Conservation (phyloP, 2,888 invertebrate species). For the Tupiocoris notatus region DNA sequence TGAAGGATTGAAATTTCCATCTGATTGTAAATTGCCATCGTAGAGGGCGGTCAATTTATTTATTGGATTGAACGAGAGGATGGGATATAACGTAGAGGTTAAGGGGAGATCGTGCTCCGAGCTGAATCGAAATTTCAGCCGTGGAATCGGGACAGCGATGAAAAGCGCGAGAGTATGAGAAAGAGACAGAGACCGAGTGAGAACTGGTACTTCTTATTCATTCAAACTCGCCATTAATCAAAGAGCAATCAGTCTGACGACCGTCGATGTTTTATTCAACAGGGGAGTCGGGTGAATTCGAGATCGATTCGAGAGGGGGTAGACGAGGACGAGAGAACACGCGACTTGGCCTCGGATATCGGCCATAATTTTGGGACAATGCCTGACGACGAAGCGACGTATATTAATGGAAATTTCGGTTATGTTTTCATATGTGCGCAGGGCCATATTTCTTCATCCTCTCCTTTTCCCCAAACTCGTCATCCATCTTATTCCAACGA, state of each 20-base stretch:
- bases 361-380: not conserved
- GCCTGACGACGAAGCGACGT: not conserved
- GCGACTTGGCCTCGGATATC: not conserved
- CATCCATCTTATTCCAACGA: no score
- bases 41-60: not conserved
- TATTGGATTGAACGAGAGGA: not conserved
- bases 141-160: no score
- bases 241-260: slow-evolving; percentile 13
- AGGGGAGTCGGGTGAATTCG: slow-evolving; percentile 1
- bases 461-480: no score
- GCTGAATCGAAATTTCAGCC: not conserved
- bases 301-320: not conserved
- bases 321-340: not conserved
- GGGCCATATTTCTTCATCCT: no score
- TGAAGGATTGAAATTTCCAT: not conserved
- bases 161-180: not conserved
- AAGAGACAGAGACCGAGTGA: not conserved
- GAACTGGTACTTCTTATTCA: not conserved
- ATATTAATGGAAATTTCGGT: not conserved
- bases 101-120: not conserved
- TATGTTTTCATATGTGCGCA: no score
- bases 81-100: no score
- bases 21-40: not conserved
- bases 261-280: slow-evolving; percentile 10
- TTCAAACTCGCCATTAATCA: slow-evolving; percentile 13